Percentiles rank a stretch among this genome's conserved stretches.
phyloP scores from a whole-genome alignment of 2,797 vertebrate genomes.

The Tragopan temminckii region DNA sequence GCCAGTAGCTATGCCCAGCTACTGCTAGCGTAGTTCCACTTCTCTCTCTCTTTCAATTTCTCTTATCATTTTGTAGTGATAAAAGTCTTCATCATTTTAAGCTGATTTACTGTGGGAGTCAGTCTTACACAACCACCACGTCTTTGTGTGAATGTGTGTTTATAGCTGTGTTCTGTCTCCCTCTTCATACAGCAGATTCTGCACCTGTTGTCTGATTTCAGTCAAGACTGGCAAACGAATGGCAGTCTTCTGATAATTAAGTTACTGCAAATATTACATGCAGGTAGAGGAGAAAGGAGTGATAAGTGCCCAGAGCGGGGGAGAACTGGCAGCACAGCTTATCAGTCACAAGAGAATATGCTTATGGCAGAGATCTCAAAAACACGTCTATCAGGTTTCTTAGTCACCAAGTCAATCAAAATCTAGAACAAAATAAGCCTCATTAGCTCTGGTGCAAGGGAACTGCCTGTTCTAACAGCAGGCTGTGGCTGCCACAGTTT shows the following conservation, averaged over 20 bases:
- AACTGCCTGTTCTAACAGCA: neutral
- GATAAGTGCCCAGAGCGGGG: neutral
- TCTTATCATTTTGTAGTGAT: neutral
- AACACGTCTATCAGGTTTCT: neutral
- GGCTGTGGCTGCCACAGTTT: neutral
- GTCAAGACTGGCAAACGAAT: neutral
- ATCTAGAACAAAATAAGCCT: neutral
- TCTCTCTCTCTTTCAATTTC: neutral
- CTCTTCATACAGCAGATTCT: neutral
- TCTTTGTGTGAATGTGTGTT: neutral
- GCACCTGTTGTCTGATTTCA: neutral
- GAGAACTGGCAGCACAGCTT: neutral
- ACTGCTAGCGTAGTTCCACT: neutral
- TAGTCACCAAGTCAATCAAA: neutral
- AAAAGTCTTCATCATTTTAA: neutral
- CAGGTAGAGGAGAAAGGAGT: neutral
- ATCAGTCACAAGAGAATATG: neutral
- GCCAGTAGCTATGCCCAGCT: neutral
- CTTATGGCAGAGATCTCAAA: neutral
- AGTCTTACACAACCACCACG: fast-evolving
- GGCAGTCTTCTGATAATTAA: neutral
- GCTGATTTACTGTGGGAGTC: neutral
- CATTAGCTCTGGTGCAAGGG: neutral
- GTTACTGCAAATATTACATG: neutral
- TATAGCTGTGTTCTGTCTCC: neutral